Evolutionary conservation across 1,140 invertebrate genomes (phyloP).

Genomic region (Charaxes varanes): DNA sequence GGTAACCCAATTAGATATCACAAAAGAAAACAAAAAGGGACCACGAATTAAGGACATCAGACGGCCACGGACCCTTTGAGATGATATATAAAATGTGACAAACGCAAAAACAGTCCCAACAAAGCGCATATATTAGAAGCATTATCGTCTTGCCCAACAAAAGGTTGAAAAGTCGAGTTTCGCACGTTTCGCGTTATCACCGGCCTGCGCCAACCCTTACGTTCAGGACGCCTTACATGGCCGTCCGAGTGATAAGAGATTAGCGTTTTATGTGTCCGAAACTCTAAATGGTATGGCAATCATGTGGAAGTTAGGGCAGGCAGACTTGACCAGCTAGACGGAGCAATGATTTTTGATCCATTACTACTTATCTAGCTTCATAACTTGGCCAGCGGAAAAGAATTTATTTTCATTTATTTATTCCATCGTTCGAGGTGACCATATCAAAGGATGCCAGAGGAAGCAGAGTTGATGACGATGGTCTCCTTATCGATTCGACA

Average conservation of each 20-base stretch:
- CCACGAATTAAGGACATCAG: constrained; percentile 23
- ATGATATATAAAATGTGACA: constrained; percentile 54
- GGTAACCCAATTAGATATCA: constrained; percentile 15
- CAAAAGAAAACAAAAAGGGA: constrained; percentile 23
- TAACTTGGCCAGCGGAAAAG: too few species aligned
- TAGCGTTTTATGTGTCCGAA: constrained; percentile 9
- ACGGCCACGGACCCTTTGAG: constrained; percentile 28
- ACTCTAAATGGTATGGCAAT: too few species aligned
- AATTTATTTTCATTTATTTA: too few species aligned
- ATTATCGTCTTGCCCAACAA: constrained; percentile 65
- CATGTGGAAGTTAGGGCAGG: too few species aligned
- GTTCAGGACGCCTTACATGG: constrained; percentile 45
- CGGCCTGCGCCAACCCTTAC: constrained; percentile 60
- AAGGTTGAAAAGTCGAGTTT: constrained; percentile 67
- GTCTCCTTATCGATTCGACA: too few species aligned
- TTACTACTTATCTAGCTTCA: too few species aligned
- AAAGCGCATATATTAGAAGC: constrained; percentile 58
- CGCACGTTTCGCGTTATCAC: constrained; percentile 62
- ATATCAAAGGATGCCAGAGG: too few species aligned
- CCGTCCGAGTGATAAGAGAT: constrained; percentile 5
- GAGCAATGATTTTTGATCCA: too few species aligned
- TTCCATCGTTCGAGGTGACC: too few species aligned
- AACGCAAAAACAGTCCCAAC: constrained; percentile 51
- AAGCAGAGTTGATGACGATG: too few species aligned
- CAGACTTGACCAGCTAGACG: too few species aligned